These are phyloP conservation scores for Threskiornis aethiopicus DNA, from an alignment of 2,797 vertebrate genomes.

Conservation along the genomic window DNA sequence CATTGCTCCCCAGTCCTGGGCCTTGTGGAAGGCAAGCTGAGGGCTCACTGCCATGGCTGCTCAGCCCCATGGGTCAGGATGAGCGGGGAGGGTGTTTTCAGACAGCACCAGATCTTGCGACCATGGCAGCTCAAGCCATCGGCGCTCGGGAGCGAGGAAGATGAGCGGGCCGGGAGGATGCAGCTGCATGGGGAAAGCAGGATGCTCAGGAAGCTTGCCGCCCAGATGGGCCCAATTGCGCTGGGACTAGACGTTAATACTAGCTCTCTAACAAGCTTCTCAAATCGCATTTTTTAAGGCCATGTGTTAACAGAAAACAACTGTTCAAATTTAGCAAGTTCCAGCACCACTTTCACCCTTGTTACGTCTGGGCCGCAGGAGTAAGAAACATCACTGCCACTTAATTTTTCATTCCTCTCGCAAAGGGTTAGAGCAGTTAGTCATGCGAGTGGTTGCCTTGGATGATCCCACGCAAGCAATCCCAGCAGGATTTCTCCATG, in stretches of 20 bases:
- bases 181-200: background rate
- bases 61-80: background rate
- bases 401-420: background rate
- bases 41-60: background rate
- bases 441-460: background rate
- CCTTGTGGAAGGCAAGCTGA: background rate
- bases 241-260: background rate
- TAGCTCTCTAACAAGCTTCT: conserved; percentile 28
- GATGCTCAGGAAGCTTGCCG: fast-evolving
- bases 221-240: background rate
- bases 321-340: conserved; percentile 34
- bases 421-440: background rate
- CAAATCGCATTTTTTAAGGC: conserved; percentile 23
- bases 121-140: background rate
- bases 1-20: fast-evolving
- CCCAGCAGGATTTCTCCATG: background rate
- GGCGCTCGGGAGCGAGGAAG: fast-evolving
- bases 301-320: conserved; percentile 50
- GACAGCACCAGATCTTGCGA: background rate
- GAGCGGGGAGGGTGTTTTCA: background rate
- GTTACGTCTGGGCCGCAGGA: background rate
- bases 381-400: background rate
- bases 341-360: conserved; percentile 23
- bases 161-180: background rate
- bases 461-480: background rate